A percentile compares a stretch with the other conserved stretches of the same genome.
Evolutionary conservation across 2,797 vertebrate genomes (phyloP).

Genomic region (Silurus lanzhouensis): DNA sequence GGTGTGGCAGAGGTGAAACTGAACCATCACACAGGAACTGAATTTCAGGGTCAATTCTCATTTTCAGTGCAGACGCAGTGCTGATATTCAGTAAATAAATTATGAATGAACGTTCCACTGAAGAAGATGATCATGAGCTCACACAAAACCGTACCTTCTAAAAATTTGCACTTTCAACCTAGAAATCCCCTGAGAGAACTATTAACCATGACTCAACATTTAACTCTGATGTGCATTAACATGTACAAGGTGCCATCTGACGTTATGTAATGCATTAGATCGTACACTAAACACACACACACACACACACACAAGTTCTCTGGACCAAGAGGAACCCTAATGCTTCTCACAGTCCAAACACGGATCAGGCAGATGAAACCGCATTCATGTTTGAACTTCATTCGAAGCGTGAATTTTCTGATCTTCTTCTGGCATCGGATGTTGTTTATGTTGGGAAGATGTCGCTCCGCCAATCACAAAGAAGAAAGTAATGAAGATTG

Average conservation of each 20-base stretch:
- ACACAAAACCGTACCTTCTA: too few species aligned
- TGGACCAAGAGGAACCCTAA: neutral
- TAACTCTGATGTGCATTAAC: neutral
- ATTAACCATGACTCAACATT: neutral
- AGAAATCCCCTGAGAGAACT: too few species aligned
- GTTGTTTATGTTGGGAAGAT: neutral
- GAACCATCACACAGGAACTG: too few species aligned
- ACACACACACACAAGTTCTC: neutral
- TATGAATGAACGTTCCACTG: too few species aligned
- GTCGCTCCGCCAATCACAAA: neutral
- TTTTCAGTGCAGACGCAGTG: too few species aligned
- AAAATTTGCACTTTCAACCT: too few species aligned
- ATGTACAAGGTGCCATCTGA: neutral
- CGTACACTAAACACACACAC: too few species aligned
- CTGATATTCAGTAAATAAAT: too few species aligned
- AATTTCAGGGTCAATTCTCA: too few species aligned
- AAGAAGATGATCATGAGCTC: too few species aligned
- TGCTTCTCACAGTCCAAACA: neutral
- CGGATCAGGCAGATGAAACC: neutral
- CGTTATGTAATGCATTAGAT: neutral
- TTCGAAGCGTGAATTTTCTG: neutral
- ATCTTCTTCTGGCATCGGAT: neutral
- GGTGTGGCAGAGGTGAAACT: too few species aligned
- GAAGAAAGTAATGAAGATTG: neutral
- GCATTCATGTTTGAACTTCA: constrained; percentile 2